Base-by-base conservation (phyloP, 2,888 invertebrate species). In the Endotricha flammealis region DNA sequence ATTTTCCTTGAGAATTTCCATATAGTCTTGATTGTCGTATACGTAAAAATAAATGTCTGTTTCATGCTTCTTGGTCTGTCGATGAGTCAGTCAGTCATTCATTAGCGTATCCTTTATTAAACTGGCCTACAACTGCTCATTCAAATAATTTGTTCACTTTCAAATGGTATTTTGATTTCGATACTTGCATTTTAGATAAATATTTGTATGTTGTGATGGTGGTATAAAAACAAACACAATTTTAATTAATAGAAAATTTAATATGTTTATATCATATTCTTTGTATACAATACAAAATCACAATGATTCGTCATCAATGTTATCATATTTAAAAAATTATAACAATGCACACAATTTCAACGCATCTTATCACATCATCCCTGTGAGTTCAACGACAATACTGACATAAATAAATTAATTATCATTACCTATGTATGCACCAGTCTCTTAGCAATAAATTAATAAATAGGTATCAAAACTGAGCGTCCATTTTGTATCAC, bases 321-420 rank as follows among this genome's bases (percentile, higher is more conserved):
- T 62, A 71, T 65, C 67, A 70, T 20, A 65, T 64, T 64, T 60
- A 53, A 62, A 63, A 65, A 75, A 71, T 56, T 51, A 50, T 63
- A 62, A 60, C 64, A 62, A 67, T 59, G 61, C 37, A 51, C 58
- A 61, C 70, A 70, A 62, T 58, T 46, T 51, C 48, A 64, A 65
- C 64, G 57, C 67, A 61, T 57, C 64, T 71, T 72, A 81, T 79
- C 73, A 75, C 75, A 76, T 61, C 64, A 68, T 64, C 54, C 64
- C 66, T 63, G 65, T 64, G 58, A 72, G 64, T 75, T 69, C 68
- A 64, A 67, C 64, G 66, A 64, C 53, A 85, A 83, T 83, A 86
- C 82, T 85, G 82, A 76, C 76, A 77, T 74, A 72, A 85, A 86
- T 85, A 85, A 86, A 83, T 83, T 82, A 85, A 74, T 74, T 78